These are phyloP conservation scores for Pyrochroa serraticornis DNA, from an alignment of 2,888 invertebrate genomes.

Conservation along the genomic window DNA sequence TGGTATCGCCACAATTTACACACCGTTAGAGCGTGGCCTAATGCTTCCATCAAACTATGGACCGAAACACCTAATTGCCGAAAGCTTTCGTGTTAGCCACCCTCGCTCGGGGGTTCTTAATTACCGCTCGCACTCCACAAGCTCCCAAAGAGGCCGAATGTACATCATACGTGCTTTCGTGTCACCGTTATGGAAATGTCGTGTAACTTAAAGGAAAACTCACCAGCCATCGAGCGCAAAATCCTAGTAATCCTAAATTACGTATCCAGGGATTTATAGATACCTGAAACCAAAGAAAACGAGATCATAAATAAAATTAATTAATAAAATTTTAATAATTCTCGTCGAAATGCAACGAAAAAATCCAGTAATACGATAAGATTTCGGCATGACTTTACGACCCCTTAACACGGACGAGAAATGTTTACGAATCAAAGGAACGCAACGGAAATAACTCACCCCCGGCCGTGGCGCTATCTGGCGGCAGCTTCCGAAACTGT, in stretches of 20 bases:
- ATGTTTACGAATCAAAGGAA: slow-evolving; percentile 6
- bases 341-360: slow-evolving; percentile 16
- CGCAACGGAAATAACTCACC: slow-evolving; percentile 23
- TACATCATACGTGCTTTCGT: slow-evolving; percentile 37
- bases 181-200: slow-evolving; percentile 24
- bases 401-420: slow-evolving; percentile 34
- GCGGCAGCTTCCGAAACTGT: slow-evolving; percentile 3
- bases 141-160: slow-evolving; percentile 33
- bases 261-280: slow-evolving; percentile 9
- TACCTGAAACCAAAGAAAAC: slow-evolving; percentile 18
- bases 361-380: neutral
- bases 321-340: no score
- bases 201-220: slow-evolving; percentile 27
- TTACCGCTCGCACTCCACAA: slow-evolving; percentile 40
- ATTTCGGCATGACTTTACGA: slow-evolving; percentile 34
- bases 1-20: slow-evolving; percentile 50
- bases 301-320: slow-evolving; percentile 29
- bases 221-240: slow-evolving; percentile 23
- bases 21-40: slow-evolving; percentile 46
- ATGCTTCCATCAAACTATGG: slow-evolving; percentile 52
- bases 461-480: slow-evolving; percentile 31
- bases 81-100: slow-evolving; percentile 54
- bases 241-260: slow-evolving; percentile 10
- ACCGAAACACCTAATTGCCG: slow-evolving; percentile 55
- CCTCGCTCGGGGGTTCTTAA: slow-evolving; percentile 52